Evolutionary conservation across 2,888 invertebrate genomes (phyloP).

Genomic region (Campoletis raptor): DNA sequence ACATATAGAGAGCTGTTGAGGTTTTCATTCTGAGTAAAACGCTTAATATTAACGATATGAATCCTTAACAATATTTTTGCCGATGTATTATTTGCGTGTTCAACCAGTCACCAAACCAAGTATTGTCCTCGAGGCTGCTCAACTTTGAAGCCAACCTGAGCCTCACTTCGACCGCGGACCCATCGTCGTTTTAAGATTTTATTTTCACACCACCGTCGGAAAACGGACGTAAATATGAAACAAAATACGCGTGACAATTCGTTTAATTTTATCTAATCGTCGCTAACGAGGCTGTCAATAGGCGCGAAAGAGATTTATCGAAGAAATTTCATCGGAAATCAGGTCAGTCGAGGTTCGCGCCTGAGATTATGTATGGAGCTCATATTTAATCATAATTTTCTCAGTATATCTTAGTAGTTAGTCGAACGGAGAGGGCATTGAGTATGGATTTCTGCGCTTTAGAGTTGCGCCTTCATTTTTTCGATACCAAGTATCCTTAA

Average conservation of each 20-base stretch:
- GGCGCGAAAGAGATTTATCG: conserved; percentile 39
- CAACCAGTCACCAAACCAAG: not conserved
- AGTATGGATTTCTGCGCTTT: conserved; percentile 4
- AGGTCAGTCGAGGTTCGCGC: conserved; percentile 2
- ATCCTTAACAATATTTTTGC: not conserved
- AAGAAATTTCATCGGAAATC: conserved; percentile 22
- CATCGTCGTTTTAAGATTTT: not conserved
- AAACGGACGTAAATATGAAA: not conserved
- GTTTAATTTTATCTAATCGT: conserved; percentile 63
- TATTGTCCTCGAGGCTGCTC: too few species aligned
- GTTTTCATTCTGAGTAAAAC: not conserved
- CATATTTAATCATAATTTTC: conserved; percentile 21
- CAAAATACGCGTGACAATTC: not conserved
- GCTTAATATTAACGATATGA: not conserved
- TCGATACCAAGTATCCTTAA: conserved; percentile 5
- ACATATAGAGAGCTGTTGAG: not conserved
- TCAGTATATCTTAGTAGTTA: not conserved
- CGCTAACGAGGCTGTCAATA: conserved; percentile 55
- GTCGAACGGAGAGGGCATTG: not conserved
- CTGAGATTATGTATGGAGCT: not conserved
- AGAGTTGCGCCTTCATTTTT: conserved; percentile 42
- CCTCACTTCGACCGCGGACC: too few species aligned
- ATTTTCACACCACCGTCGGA: not conserved
- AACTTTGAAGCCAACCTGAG: too few species aligned
- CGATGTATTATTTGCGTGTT: not conserved